Conservation (phyloP, 2,888 invertebrate genomes). For the Linyphia triangularis region DNA sequence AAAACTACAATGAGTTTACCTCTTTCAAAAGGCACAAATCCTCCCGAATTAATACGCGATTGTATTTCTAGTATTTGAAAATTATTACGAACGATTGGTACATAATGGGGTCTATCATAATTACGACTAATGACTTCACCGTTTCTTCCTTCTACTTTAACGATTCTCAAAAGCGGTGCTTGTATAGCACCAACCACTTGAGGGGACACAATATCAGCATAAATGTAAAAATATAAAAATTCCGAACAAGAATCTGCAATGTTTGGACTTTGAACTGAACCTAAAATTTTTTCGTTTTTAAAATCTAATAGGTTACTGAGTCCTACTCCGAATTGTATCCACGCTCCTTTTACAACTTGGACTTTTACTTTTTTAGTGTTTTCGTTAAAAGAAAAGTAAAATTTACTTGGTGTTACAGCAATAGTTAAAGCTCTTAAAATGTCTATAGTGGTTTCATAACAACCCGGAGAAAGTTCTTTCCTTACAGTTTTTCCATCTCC, state of each 20-base stretch:
- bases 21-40: conserved; percentile 42
- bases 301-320: not conserved
- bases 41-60: not conserved
- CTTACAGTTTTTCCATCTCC: not conserved
- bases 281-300: not conserved
- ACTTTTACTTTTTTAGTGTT: not conserved
- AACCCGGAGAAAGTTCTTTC: conserved; percentile 29
- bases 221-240: not conserved
- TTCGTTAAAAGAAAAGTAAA: not conserved
- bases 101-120: not conserved
- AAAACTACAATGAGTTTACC: conserved; percentile 5
- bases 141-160: not conserved
- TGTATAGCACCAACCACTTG: not conserved
- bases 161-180: not conserved
- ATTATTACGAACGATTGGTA: not conserved
- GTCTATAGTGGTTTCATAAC: conserved; percentile 35
- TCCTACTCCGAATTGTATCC: not conserved
- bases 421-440: conserved; percentile 17
- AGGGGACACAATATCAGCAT: not conserved
- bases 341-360: not conserved
- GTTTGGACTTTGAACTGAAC: not conserved
- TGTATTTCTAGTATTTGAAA: not conserved
- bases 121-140: not conserved
- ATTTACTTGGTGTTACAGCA: not conserved
- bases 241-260: not conserved